A percentile compares a stretch with the other conserved stretches of the same genome.
Conservation (phyloP, 2,797 vertebrate genomes). For the Etheostoma nigrum region DNA sequence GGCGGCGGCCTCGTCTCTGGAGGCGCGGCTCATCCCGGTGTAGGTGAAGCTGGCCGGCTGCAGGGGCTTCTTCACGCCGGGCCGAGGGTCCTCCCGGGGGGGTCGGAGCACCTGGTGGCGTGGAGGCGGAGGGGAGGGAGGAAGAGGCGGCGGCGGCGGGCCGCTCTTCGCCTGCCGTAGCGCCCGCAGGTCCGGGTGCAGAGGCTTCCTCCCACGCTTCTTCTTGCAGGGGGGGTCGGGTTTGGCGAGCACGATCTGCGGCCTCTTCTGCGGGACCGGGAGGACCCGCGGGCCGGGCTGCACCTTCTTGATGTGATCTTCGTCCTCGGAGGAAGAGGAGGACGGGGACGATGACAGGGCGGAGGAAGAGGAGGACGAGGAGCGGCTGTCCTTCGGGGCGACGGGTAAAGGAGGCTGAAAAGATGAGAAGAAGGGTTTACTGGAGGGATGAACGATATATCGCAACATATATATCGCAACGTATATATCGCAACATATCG, state of each 20-base stretch:
- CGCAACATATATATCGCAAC: too few species aligned
- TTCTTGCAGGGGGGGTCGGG: conserved; percentile 86
- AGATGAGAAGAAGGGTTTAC: too few species aligned
- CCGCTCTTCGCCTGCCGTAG: conserved; percentile 82
- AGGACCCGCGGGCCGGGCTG: conserved; percentile 86
- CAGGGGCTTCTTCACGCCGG: conserved; percentile 80
- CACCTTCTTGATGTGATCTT: conserved; percentile 86
- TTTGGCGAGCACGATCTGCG: conserved; percentile 90
- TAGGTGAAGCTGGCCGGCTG: conserved; percentile 86
- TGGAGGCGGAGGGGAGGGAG: conserved; percentile 1
- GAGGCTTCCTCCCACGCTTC: conserved; percentile 91
- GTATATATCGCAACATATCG: too few species aligned
- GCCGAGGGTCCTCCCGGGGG: conserved; percentile 67
- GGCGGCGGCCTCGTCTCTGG: conserved; percentile 58
- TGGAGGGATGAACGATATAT: too few species aligned
- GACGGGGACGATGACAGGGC: conserved; percentile 75
- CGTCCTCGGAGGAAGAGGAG: conserved; percentile 89
- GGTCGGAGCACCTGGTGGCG: conserved; percentile 86
- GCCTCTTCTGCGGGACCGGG: conserved; percentile 91
- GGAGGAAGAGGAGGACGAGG: conserved; percentile 77
- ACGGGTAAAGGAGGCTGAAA: conserved; percentile 52
- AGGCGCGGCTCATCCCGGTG: conserved; percentile 68
- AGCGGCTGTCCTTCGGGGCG: conserved; percentile 59
- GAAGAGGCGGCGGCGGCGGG: conserved; percentile 24
- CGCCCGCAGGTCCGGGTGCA: conserved; percentile 89